Conservation (phyloP, 2,113 vertebrate genomes). For the Perccottus glenii region DNA sequence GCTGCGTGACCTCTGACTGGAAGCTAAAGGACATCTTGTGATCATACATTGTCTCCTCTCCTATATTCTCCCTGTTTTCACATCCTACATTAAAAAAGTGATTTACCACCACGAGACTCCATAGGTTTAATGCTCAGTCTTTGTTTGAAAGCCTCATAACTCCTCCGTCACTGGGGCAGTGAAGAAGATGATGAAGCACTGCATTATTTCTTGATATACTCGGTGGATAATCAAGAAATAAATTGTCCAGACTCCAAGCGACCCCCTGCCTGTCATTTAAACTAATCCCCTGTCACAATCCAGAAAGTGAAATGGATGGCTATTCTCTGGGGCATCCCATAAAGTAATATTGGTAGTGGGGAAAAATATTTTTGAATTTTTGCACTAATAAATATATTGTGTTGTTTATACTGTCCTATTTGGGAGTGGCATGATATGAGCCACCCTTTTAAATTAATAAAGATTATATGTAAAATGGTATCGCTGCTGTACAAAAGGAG, state of each 20-base stretch:
- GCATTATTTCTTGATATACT: conserved; percentile 33
- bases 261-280: conserved; percentile 49
- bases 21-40: conserved; percentile 28
- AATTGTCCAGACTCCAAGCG: conserved; percentile 50
- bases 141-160: conserved; percentile 40
- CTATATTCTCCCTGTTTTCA: conserved; percentile 30
- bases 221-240: conserved; percentile 52
- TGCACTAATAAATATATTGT: conserved; percentile 46
- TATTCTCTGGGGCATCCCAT: conserved; percentile 55
- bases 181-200: conserved; percentile 40
- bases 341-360: conserved; percentile 46
- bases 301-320: conserved; percentile 56
- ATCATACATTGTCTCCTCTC: conserved; percentile 29
- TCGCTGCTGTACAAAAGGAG: conserved; percentile 44
- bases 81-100: conserved; percentile 37
- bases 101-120: conserved; percentile 16
- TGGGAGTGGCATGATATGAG: conserved; percentile 19
- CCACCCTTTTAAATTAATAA: conserved; percentile 61
- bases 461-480: conserved; percentile 53
- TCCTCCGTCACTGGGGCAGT: conserved; percentile 19
- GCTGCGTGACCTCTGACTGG: conserved; percentile 31
- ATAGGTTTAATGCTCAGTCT: neutral
- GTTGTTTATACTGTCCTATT: conserved; percentile 4
- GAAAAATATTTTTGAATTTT: conserved; percentile 43
- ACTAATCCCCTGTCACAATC: conserved; percentile 60